These are phyloP conservation scores for Petrolisthes manimaculis DNA, from an alignment of 2,888 invertebrate genomes.

Conservation along the genomic window DNA sequence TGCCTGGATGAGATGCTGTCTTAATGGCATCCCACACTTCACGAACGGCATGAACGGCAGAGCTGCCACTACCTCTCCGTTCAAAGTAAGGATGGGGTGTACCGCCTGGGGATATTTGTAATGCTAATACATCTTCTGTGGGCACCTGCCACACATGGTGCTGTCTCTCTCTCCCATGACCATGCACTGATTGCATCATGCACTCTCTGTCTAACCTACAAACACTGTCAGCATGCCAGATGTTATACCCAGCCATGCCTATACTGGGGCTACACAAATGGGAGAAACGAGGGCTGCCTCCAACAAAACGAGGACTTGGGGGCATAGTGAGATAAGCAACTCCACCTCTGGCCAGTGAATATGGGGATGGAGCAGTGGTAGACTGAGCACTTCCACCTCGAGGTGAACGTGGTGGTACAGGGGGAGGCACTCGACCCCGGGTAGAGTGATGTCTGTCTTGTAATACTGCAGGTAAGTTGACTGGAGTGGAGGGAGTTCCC, in stretches of 20 bases:
- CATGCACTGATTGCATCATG: constrained; percentile 52
- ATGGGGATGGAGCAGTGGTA: constrained; percentile 48
- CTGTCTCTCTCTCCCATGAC: constrained; percentile 31
- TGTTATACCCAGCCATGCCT: constrained; percentile 63
- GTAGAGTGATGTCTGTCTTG: constrained; percentile 64
- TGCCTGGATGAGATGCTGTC: constrained; percentile 46
- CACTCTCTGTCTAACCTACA: constrained; percentile 49
- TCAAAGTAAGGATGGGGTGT: constrained; percentile 2
- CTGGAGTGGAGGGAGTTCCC: constrained; percentile 53
- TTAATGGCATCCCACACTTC: constrained; percentile 52
- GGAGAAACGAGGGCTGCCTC: constrained; percentile 57
- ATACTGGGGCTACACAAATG: constrained; percentile 63
- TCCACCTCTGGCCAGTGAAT: constrained; percentile 56
- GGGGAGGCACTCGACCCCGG: constrained; percentile 64
- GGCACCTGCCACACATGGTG: constrained; percentile 54
- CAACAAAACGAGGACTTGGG: constrained; percentile 51
- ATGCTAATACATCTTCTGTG: constrained; percentile 45
- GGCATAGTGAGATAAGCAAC: constrained; percentile 62
- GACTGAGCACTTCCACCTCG: constrained; percentile 55
- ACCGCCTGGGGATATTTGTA: constrained; percentile 26
- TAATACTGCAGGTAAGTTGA: constrained; percentile 65
- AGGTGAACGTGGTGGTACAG: constrained; percentile 66
- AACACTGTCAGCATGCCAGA: constrained; percentile 61
- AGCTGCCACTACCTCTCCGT: constrained; percentile 32
- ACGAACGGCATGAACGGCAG: constrained; percentile 42